Evolutionary conservation across 2,888 invertebrate species (phyloP), one percentile per base, ranked within the genome.

Genomic region (Gymnoscelis rufifasciata): DNA sequence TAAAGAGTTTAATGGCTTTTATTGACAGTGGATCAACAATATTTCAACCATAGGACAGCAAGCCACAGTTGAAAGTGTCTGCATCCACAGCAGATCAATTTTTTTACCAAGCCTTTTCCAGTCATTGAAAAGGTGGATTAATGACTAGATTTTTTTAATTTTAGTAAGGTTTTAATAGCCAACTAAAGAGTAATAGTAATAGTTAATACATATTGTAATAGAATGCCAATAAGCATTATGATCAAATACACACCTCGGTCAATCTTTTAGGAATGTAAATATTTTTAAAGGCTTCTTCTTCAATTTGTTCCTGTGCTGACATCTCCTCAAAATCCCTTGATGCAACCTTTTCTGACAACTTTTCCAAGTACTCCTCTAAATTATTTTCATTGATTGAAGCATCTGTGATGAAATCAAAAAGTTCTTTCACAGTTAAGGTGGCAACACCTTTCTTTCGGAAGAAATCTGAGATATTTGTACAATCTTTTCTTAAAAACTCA

Each of bases 401-500:
- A 87, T 99, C 98, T 0, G 98, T 98, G 40, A 99, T 94, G 66
- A 98, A 98, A 77, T 98, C 96, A 88, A 99, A 99, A 43, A 99
- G 81, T 61, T 96, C 95, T 64, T 96, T 96, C 0, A 97, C 92
- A 0, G 94, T 93, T 90, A 99, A 92, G 0, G 97, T 96, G n/a
- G 94, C 93, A 0, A 98, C 97, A 14, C 93, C 93, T 58, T 93
- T 93, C 68, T 95, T 97, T 43, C 93, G 92, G 76, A 98, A 99
- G 86, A 94, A 99, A 50, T 97, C 96, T 57, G 91, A 90, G 45
- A 99, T 93, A 77, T 99, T 99, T 13, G 93, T 94, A 71, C 98
- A 97, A 84, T 99, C 99, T 73, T 95, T 97, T 47, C 98, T 90
- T 36, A 99, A 89, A 77, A 99, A 99, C 53, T 97, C 96, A 56